Evolutionary conservation across 2,113 vertebrate genomes (phyloP).

Genomic region (Brachypteracias leptosomus): DNA sequence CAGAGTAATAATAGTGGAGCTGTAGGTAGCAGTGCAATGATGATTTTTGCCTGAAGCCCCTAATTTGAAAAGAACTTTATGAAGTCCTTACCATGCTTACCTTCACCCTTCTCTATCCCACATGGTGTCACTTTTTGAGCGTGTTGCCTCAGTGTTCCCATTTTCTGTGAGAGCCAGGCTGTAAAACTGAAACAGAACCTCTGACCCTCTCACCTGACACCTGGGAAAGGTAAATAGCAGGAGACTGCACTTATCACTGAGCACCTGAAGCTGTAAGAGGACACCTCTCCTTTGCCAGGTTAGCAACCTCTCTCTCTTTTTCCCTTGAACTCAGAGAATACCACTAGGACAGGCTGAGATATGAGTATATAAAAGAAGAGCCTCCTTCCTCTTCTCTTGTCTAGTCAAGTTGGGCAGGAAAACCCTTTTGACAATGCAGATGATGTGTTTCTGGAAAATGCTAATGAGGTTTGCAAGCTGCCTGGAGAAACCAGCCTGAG

Average conservation of each 20-base stretch:
- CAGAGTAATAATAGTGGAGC: background rate
- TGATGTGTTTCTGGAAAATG: background rate
- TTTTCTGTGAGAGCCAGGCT: background rate
- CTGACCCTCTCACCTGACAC: background rate
- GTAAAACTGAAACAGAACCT: conserved; percentile 20
- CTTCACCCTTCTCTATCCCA: background rate
- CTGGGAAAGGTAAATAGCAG: background rate
- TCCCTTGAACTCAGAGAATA: background rate
- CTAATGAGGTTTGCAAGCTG: background rate
- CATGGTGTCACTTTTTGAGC: background rate
- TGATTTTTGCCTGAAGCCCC: background rate
- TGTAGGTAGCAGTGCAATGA: background rate
- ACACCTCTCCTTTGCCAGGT: background rate
- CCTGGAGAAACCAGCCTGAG: background rate
- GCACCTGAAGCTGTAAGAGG: conserved; percentile 12
- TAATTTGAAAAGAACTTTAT: background rate
- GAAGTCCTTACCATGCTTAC: background rate
- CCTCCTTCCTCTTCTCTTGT: background rate
- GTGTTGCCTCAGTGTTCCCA: background rate
- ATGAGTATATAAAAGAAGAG: background rate
- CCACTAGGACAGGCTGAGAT: background rate
- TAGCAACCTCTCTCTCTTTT: background rate
- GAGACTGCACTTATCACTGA: background rate
- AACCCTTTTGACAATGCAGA: conserved; percentile 11
- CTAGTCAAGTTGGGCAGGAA: background rate